Base-by-base conservation (phyloP, 2,888 invertebrate genomes). In the Podabrus alpinus region DNA sequence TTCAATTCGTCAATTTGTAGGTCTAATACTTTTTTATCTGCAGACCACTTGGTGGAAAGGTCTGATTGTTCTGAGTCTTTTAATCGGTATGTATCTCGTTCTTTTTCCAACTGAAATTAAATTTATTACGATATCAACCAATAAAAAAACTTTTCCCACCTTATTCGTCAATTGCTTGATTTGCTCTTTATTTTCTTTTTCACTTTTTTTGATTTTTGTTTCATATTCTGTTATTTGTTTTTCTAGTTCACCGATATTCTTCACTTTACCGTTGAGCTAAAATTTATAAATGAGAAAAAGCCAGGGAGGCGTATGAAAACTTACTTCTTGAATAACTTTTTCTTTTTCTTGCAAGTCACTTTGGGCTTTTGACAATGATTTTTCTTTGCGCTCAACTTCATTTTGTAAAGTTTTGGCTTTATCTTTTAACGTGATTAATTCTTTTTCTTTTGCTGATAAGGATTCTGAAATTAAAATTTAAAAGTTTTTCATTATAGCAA, bases 221-320 rank as follows among this genome's bases (percentile, higher is more conserved):
- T 94, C 93, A 16, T 89, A 86, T 80, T 92, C 92, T 83, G 91
- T 92, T 1, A 92, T 81, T 86, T 93, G 92, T 81, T 90, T 91
- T 85, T 94, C 93, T 81, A 92, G 84, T 61, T 93, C 93, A 60
- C 86, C 85, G 66, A 92, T 86, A 82, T 92, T 93, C 78, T 90
- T 90, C 60, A 89, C 86, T 92, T 92, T 80, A 92, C 91, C 77
- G 90, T 90, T 69, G 91, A 77, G 66, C 77, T 77, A 17, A 19
- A 64, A 17, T 11, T 61, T 13, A 45, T 60, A 21, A 60, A 16
- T 16, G 10, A n/a, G n/a, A n/a, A n/a, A n/a, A n/a, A n/a, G n/a
- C n/a, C n/a, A n/a, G n/a, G n/a, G n/a, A n/a, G n/a, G n/a, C n/a
- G n/a, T n/a, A n/a, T n/a, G n/a, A n/a, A n/a, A n/a, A 11, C 73